Conservation (phyloP, 2,113 vertebrate species). For the Machaerirhynchus nigripectus region DNA sequence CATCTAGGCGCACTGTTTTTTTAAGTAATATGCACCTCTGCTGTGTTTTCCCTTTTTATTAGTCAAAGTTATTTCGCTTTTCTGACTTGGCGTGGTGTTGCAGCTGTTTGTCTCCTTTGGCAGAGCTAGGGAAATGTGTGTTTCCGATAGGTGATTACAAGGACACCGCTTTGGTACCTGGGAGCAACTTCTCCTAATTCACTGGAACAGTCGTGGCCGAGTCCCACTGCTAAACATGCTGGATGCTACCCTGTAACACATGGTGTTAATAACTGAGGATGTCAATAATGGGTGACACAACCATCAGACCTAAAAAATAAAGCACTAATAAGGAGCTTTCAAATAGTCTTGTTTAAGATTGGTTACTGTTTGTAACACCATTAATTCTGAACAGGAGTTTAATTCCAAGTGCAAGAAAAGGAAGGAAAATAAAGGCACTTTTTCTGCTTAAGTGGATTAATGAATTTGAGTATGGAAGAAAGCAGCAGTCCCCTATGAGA, state of each 20-base stretch:
- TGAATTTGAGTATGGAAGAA: neutral
- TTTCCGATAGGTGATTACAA: neutral
- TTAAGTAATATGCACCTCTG: neutral
- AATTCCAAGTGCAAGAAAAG: neutral
- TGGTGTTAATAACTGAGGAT: neutral
- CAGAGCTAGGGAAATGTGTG: neutral
- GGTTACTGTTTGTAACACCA: neutral
- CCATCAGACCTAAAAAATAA: neutral
- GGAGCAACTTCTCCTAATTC: neutral
- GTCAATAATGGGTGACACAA: neutral
- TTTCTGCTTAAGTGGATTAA: neutral
- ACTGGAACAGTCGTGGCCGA: rapidly evolving
- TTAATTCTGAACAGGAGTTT: neutral
- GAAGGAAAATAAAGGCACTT: neutral
- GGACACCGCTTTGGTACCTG: neutral
- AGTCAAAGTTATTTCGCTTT: constrained; percentile 3
- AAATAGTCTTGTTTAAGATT: neutral
- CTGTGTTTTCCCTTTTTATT: neutral
- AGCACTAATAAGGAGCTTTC: neutral
- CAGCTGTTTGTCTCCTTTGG: neutral
- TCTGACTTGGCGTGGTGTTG: neutral
- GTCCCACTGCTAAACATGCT: neutral
- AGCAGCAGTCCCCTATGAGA: neutral
- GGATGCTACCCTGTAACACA: neutral
- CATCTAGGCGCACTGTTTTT: neutral